Conservation (phyloP, 2,113 vertebrate genomes). For the Esox niger region DNA sequence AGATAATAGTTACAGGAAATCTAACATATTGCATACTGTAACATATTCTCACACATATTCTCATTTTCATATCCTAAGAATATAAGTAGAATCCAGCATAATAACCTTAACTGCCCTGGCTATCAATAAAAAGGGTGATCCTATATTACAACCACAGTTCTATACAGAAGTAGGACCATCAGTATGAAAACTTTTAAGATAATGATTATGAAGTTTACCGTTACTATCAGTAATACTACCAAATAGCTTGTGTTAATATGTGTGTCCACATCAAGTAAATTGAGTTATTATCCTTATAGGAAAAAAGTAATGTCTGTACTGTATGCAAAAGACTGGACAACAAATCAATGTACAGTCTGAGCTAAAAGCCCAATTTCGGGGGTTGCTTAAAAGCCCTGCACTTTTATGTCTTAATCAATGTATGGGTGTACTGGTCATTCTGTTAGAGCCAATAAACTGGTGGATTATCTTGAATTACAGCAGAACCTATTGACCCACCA, state of each 20-base stretch:
- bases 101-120: too few species aligned
- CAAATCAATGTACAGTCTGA: constrained; percentile 67
- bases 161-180: too few species aligned
- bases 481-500: constrained; percentile 49
- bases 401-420: constrained; percentile 71
- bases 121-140: too few species aligned
- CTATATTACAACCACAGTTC: too few species aligned
- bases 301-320: constrained; percentile 36
- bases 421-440: constrained; percentile 66
- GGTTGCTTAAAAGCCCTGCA: constrained; percentile 53
- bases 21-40: background rate
- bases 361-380: constrained; percentile 57
- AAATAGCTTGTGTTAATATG: constrained; percentile 65
- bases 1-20: constrained; percentile 1
- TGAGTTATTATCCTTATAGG: constrained; percentile 58
- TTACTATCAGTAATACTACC: constrained; percentile 37
- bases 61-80: too few species aligned
- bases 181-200: background rate
- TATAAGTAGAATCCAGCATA: too few species aligned
- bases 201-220: constrained; percentile 5
- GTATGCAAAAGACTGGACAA: constrained; percentile 51
- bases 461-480: constrained; percentile 65
- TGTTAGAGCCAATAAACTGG: constrained; percentile 65
- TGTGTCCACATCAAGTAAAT: constrained; percentile 65
- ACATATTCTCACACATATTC: background rate